Evolutionary conservation across 2,113 vertebrate genomes (phyloP).

Genomic region (Lophius piscatorius): DNA sequence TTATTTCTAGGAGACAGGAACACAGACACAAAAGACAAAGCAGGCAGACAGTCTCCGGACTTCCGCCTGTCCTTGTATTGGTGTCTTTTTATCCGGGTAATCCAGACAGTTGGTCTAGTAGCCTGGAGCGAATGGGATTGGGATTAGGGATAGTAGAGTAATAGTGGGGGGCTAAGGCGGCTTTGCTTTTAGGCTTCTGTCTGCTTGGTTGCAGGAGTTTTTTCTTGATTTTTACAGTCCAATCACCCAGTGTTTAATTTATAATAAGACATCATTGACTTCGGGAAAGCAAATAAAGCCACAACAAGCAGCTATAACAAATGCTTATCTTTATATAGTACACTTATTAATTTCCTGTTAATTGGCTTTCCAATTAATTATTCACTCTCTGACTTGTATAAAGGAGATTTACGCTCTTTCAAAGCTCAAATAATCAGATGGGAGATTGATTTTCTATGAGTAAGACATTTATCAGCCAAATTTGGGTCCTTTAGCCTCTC

Average conservation of each 20-base stretch:
- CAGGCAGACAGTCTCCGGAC: slow-evolving; percentile 26
- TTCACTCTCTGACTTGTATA: not conserved
- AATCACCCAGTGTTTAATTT: not conserved
- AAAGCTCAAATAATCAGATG: not conserved
- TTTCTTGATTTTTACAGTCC: no score
- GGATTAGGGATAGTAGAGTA: slow-evolving; percentile 45
- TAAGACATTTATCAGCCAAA: no score
- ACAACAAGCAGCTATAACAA: not conserved
- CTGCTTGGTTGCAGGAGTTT: no score
- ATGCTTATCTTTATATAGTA: not conserved
- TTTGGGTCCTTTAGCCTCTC: no score
- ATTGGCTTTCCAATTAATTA: not conserved
- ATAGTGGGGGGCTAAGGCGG: slow-evolving; percentile 20
- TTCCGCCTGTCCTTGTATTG: slow-evolving; percentile 38
- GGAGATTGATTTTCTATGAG: no score
- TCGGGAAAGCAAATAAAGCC: not conserved
- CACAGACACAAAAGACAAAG: slow-evolving; percentile 21
- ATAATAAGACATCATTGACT: not conserved
- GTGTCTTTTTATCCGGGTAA: slow-evolving; percentile 49
- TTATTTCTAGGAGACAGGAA: no score
- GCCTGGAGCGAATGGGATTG: slow-evolving; percentile 30
- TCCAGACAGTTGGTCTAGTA: slow-evolving; percentile 47
- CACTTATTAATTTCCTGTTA: not conserved
- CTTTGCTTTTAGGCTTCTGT: no score
- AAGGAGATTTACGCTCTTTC: slow-evolving; percentile 5